Evolutionary conservation across 2,888 invertebrate species (phyloP).

Genomic region (Tillus elongatus): DNA sequence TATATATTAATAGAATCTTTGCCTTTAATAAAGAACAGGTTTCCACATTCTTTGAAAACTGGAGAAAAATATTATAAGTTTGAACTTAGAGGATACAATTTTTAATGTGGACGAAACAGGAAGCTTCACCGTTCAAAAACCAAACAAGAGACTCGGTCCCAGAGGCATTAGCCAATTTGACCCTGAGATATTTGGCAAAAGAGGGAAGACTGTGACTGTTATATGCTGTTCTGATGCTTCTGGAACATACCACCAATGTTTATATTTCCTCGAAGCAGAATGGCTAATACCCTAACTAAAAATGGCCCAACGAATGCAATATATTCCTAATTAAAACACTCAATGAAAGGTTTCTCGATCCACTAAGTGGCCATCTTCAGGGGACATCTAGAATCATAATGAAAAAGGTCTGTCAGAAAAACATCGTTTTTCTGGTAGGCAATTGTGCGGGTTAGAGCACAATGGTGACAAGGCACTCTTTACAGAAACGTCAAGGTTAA

Average conservation of each 20-base stretch:
- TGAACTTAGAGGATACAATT: constrained; percentile 5
- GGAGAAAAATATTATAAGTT: too few relatives aligned
- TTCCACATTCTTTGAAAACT: constrained; percentile 6
- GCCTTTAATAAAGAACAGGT: constrained; percentile 13
- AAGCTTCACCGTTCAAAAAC: constrained; percentile 4
- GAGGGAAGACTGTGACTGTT: constrained; percentile 9
- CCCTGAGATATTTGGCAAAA: constrained; percentile 6
- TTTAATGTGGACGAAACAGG: not conserved
- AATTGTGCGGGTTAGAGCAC: too few relatives aligned
- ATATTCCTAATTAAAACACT: not conserved
- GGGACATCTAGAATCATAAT: too few relatives aligned
- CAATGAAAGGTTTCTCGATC: too few relatives aligned
- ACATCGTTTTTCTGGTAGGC: too few relatives aligned
- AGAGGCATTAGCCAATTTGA: constrained; percentile 9
- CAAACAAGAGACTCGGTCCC: constrained; percentile 8
- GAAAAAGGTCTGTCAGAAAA: too few relatives aligned
- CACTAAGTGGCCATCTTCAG: too few relatives aligned
- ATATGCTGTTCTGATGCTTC: constrained; percentile 9
- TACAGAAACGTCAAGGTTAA: too few relatives aligned
- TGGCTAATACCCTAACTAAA: not conserved
- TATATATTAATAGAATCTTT: constrained; percentile 8
- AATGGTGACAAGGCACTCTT: too few relatives aligned
- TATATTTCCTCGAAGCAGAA: constrained; percentile 5
- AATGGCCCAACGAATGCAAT: not conserved
- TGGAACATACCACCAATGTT: constrained; percentile 11